phyloP scores from a whole-genome alignment of 1,140 invertebrate species.

The Phymastichus coffea region DNA sequence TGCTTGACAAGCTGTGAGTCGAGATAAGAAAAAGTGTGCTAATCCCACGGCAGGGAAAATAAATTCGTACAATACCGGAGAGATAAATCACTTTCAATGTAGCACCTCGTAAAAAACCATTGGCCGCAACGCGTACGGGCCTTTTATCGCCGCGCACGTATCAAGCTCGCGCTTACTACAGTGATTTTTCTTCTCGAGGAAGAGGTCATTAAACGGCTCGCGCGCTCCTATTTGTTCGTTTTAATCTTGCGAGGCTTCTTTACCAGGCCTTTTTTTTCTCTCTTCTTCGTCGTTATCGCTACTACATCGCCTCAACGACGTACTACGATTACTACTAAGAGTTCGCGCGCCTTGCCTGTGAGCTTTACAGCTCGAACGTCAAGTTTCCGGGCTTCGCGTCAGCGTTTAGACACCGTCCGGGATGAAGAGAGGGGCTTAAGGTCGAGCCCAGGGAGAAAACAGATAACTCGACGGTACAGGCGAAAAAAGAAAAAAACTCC shows the following conservation, averaged over 20 bases:
- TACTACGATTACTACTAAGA: neutral
- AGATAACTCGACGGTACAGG: neutral
- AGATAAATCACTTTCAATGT: no score
- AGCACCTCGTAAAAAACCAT: no score
- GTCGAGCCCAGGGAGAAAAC: neutral
- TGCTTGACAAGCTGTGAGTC: no score
- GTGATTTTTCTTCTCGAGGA: neutral
- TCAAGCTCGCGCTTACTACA: no score
- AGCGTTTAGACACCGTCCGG: neutral
- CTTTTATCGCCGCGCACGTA: no score
- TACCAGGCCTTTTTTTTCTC: neutral
- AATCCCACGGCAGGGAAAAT: no score
- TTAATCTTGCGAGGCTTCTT: conserved; percentile 8
- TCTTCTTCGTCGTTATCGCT: neutral
- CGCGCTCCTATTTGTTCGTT: neutral
- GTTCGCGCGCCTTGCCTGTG: neutral
- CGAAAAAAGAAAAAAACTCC: neutral
- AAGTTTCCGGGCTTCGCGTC: neutral
- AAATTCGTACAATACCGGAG: no score
- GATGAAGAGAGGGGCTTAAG: neutral
- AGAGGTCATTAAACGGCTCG: conserved; percentile 8
- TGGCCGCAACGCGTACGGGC: no score
- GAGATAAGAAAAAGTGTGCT: no score
- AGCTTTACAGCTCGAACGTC: neutral
- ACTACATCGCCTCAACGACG: neutral